phyloP scores from a whole-genome alignment of 2,797 vertebrate species.

The Tympanoctomys barrerae region DNA sequence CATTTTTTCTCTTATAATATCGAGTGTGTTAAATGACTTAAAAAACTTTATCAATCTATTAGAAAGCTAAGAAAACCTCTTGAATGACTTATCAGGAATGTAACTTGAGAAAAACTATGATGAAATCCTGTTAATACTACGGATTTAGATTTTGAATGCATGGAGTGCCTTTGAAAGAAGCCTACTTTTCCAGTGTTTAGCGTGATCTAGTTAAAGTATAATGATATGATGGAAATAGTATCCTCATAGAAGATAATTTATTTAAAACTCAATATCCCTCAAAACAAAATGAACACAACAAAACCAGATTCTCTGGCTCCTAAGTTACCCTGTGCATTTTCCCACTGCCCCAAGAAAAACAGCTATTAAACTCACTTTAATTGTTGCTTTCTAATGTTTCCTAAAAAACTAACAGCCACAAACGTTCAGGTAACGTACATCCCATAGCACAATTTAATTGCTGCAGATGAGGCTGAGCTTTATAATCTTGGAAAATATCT shows the following conservation, averaged over 20 bases:
- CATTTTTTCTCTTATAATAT: slow-evolving; percentile 20
- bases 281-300: neutral
- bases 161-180: neutral
- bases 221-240: neutral
- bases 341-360: neutral
- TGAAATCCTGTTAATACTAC: neutral
- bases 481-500: neutral
- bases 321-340: neutral
- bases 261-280: neutral
- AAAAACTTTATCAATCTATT: neutral
- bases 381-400: slow-evolving; percentile 19
- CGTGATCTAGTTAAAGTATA: slow-evolving; percentile 46
- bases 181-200: neutral
- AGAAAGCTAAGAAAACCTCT: slow-evolving; percentile 21
- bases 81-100: slow-evolving; percentile 9
- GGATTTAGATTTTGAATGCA: slow-evolving; percentile 35
- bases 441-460: slow-evolving; percentile 27
- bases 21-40: neutral
- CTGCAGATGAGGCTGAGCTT: neutral
- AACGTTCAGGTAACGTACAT: neutral
- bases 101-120: slow-evolving; percentile 6
- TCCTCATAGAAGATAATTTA: slow-evolving; percentile 18
- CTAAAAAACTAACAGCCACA: neutral
- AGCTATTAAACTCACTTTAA: neutral
- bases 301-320: slow-evolving; percentile 18